phyloP scores from a whole-genome alignment of 2,888 invertebrate genomes.

The Epicampocera succincta region DNA sequence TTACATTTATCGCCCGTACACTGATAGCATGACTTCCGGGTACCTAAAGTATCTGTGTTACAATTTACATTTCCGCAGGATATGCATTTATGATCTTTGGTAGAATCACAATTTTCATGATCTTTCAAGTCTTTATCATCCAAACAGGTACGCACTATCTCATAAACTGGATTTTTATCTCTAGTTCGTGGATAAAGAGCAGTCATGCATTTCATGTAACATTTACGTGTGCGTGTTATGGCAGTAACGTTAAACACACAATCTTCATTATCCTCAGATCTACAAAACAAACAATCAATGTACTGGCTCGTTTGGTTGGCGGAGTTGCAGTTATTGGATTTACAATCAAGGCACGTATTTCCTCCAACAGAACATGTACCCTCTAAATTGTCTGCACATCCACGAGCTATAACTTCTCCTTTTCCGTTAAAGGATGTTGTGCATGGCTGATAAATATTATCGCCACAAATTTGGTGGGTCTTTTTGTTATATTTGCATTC shows the following conservation, averaged over 20 bases:
- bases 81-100: conserved; percentile 71
- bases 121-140: conserved; percentile 77
- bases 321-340: conserved; percentile 77
- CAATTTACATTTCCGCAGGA: conserved; percentile 72
- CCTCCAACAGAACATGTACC: conserved; percentile 64
- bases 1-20: conserved; percentile 75
- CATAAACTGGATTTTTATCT: conserved; percentile 72
- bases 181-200: conserved; percentile 75
- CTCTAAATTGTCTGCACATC: conserved; percentile 71
- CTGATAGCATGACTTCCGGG: conserved; percentile 73
- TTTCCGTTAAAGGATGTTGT: conserved; percentile 63
- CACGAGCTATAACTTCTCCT: conserved; percentile 69
- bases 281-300: conserved; percentile 76
- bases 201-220: conserved; percentile 76
- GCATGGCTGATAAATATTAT: conserved; percentile 70
- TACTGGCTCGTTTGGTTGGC: conserved; percentile 71
- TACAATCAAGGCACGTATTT: conserved; percentile 75
- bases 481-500: conserved; percentile 55
- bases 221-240: conserved; percentile 70
- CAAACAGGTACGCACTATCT: conserved; percentile 75
- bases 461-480: conserved; percentile 59
- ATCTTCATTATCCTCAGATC: conserved; percentile 70
- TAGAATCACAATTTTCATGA: conserved; percentile 71
- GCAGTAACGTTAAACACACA: conserved; percentile 72
- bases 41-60: conserved; percentile 74